phyloP scores from a whole-genome alignment of 2,113 vertebrate genomes.

The Polypterus bichir region DNA sequence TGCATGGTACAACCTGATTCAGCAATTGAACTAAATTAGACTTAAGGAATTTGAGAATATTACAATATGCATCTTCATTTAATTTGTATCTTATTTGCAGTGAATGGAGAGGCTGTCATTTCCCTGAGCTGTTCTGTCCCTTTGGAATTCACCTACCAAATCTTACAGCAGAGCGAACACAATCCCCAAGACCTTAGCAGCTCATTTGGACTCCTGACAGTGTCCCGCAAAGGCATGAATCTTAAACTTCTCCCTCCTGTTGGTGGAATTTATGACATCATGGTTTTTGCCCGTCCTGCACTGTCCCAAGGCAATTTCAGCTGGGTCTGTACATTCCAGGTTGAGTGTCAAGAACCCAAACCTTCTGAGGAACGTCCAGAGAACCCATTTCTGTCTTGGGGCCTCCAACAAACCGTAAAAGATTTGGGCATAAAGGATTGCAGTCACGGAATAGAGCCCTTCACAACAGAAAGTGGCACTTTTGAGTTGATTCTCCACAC shows the following conservation, averaged over 20 bases:
- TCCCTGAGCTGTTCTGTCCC: conserved; percentile 41
- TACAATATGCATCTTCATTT: no score
- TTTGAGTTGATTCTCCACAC: conserved; percentile 41
- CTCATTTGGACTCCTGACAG: conserved; percentile 40
- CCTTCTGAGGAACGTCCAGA: conserved; percentile 40
- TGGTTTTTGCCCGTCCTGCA: conserved; percentile 47
- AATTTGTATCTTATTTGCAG: conserved; percentile 27
- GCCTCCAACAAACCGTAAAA: conserved; percentile 34
- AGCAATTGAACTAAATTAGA: no score
- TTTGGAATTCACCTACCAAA: conserved; percentile 54
- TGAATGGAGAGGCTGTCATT: conserved; percentile 49
- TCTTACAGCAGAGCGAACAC: conserved; percentile 31
- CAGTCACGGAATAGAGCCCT: conserved; percentile 35
- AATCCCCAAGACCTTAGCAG: conserved; percentile 30
- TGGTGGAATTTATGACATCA: conserved; percentile 47
- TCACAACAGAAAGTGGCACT: conserved; percentile 27
- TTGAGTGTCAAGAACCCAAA: conserved; percentile 38
- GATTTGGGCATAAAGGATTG: conserved; percentile 41
- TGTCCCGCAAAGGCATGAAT: conserved; percentile 41
- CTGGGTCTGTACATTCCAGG: conserved; percentile 61
- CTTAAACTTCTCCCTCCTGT: conserved; percentile 47
- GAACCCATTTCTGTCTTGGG: conserved; percentile 58
- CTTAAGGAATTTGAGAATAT: no score
- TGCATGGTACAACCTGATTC: no score
- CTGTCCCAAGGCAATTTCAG: conserved; percentile 25